Evolutionary conservation across 2,113 vertebrate species (phyloP).

Genomic region (Sterrhoptilus dennistouni): DNA sequence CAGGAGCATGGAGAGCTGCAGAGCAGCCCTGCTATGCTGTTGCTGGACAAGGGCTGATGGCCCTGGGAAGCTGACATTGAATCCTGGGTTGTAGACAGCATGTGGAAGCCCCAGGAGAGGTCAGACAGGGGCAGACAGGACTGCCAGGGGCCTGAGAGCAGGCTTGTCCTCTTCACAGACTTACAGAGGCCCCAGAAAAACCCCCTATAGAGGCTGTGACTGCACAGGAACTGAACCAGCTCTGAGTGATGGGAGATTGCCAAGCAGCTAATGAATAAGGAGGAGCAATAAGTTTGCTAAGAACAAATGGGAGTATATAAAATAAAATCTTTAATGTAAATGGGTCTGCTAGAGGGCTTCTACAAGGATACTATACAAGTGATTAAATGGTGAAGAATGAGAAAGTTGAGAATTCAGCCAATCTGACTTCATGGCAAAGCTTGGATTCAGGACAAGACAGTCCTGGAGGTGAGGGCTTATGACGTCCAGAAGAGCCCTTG

Average conservation of each 20-base stretch:
- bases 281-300: not conserved
- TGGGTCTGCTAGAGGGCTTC: not conserved
- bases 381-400: not conserved
- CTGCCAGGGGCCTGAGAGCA: not conserved
- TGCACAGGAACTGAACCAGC: not conserved
- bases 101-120: not conserved
- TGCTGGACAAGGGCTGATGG: not conserved
- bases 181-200: not conserved
- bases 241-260: not conserved
- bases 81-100: not conserved
- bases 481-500: not conserved
- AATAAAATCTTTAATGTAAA: not conserved
- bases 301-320: not conserved
- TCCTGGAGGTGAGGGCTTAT: not conserved
- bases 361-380: rapidly evolving
- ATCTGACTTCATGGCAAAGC: not conserved
- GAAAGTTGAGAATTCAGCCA: not conserved
- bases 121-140: not conserved
- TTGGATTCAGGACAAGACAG: not conserved
- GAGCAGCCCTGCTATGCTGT: rapidly evolving
- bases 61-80: not conserved
- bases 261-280: not conserved
- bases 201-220: not conserved
- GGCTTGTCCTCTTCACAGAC: not conserved
- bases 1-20: not conserved